phyloP scores from a whole-genome alignment of 2,113 vertebrate species.

The Calyptommatus sinebrachiatus region DNA sequence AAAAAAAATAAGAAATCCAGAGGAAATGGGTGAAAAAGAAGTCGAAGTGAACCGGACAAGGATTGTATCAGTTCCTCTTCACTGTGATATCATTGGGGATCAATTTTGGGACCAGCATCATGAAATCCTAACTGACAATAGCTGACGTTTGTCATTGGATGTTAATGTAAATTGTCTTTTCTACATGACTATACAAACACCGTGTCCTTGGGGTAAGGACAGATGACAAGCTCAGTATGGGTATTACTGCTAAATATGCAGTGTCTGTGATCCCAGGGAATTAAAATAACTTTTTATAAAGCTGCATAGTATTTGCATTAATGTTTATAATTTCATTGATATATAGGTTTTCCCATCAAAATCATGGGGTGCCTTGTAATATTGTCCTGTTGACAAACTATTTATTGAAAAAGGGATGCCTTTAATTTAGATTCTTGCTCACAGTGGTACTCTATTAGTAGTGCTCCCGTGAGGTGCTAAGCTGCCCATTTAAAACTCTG shows the following conservation, averaged over 20 bases:
- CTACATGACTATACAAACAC: conserved; percentile 4
- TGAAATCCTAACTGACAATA: conserved; percentile 79
- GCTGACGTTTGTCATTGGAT: conserved; percentile 55
- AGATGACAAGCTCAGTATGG: background rate
- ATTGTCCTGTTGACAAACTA: conserved; percentile 1
- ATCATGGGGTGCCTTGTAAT: background rate
- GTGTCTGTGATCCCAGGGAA: background rate
- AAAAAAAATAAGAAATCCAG: conserved; percentile 76
- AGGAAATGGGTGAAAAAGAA: conserved; percentile 76
- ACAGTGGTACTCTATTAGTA: conserved; percentile 12
- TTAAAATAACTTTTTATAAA: conserved; percentile 37
- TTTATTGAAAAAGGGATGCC: conserved; percentile 22
- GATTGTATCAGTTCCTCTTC: conserved; percentile 71
- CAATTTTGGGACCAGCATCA: conserved; percentile 91
- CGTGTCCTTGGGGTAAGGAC: background rate
- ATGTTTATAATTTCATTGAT: background rate
- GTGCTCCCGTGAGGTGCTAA: conserved; percentile 16
- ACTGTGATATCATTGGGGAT: conserved; percentile 91
- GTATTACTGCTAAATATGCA: conserved; percentile 27
- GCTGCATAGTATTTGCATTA: background rate
- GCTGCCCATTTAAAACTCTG: conserved; percentile 29
- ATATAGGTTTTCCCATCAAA: background rate
- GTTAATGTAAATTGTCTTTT: background rate
- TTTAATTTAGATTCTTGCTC: conserved; percentile 18
- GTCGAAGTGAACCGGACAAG: conserved; percentile 76